Conservation (phyloP, 2,113 vertebrate genomes). For the Scartelaos histophorus region DNA sequence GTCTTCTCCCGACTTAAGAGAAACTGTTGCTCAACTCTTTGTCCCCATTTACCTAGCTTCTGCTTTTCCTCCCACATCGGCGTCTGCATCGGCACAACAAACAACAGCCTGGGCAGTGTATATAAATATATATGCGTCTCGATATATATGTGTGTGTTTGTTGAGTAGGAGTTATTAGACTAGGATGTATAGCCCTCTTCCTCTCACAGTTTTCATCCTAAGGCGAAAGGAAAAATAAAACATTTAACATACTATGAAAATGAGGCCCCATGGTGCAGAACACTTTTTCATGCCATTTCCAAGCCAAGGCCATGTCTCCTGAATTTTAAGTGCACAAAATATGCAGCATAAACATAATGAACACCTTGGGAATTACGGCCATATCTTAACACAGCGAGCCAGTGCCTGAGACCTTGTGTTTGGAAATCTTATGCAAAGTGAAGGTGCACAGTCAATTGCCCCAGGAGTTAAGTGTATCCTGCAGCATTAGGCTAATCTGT, state of each 20-base stretch:
- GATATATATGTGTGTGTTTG: slow-evolving; percentile 7
- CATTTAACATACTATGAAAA: slow-evolving; percentile 56
- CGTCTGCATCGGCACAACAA: slow-evolving; percentile 25
- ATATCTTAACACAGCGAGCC: slow-evolving; percentile 3
- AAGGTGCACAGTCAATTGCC: slow-evolving; percentile 24
- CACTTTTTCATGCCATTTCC: slow-evolving; percentile 25
- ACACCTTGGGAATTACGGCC: slow-evolving; percentile 5
- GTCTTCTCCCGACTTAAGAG: neutral
- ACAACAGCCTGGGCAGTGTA: slow-evolving; percentile 5
- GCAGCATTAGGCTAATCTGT: slow-evolving; percentile 25
- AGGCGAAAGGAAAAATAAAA: slow-evolving; percentile 56
- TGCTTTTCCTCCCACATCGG: slow-evolving; percentile 19
- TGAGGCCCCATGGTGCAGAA: slow-evolving; percentile 31
- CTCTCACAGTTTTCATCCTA: slow-evolving; percentile 39
- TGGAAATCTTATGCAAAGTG: slow-evolving; percentile 9
- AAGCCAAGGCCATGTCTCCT: slow-evolving; percentile 31
- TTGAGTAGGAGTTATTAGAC: slow-evolving; percentile 60
- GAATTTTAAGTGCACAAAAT: slow-evolving; percentile 19
- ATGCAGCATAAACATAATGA: slow-evolving; percentile 8
- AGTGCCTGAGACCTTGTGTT: neutral
- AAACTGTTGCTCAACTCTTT: slow-evolving; percentile 30
- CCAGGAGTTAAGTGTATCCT: slow-evolving; percentile 23
- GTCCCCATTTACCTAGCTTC: slow-evolving; percentile 27
- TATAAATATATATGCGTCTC: slow-evolving; percentile 6
- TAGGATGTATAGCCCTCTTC: slow-evolving; percentile 43